Base-by-base conservation (phyloP, 2,888 invertebrate genomes). In the Eilema caniola region DNA sequence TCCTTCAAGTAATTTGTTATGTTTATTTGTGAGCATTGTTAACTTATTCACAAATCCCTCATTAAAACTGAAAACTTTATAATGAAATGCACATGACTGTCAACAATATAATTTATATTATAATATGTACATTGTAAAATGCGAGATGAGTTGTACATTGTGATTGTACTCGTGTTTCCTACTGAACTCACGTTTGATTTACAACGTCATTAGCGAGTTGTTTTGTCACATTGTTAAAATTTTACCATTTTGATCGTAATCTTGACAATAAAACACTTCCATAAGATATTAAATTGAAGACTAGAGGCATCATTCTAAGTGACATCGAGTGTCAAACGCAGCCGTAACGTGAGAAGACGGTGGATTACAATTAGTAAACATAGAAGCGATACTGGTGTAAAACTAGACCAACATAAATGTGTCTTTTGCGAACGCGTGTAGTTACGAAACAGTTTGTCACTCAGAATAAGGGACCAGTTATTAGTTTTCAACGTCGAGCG, bases 101-200 rank as follows among this genome's bases (percentile, higher is more conserved):
- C 53, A 53, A 53, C n/a, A 53, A 2, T n/a, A n/a, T 5, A 2
- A 53, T 53, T 53, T 53, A 53, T n/a, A n/a, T 4, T 53, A 53
- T n/a, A 10, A n/a, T n/a, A 20, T 47, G 16, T 41, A 41, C 37
- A 11, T 41, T 14, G 20, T 53, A 24, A 62, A n/a, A 23, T 23
- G 10, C 7, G 0, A n/a, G 56, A 37, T 60, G 41, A 12, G 25
- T 47, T 20, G 23, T 72, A 69, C 56, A 72, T 75, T 69, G 70
- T 76, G 69, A 78, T 80, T 72, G 69, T 64, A 5, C 56, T 7
- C 23, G 37, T 72, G 78, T 70, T 81, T 81, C 75, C 81, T 70
- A 65, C 79, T 69, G 57, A n/a, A 53, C n/a, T 10, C 56, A 69
- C 63, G 66, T 71, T 14, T 62, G 11, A 16, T 57, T 33, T 53